Evolutionary conservation across 1,140 invertebrate genomes (phyloP), one percentile per base, ranked within the genome.

Genomic region (Dendrolimus kikuchii): DNA sequence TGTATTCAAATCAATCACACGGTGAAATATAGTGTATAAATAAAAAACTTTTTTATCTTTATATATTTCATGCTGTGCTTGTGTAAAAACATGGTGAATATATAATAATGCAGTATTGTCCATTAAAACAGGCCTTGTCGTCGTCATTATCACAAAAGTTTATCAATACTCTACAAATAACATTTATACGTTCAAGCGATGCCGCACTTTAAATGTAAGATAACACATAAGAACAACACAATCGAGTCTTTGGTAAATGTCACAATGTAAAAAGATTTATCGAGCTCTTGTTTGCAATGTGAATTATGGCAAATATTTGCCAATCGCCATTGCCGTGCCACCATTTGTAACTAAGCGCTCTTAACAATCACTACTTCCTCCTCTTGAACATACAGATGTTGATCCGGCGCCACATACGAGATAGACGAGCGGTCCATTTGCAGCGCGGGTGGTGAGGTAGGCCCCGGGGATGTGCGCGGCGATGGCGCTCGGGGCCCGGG

Each of bases 361-460:
- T 78, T 80, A 41, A 81, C 57, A 42, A 83, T 70, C 43, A 81
- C 64, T 40, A 84, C 66, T 65, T 82, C 78, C 62, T 77, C 74
- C 54, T 78, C 80, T 70, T 83, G 72, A 60, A 79, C 66, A 58
- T 73, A 80, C 48, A 80, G 52, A 48, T 77, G 69, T 64, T 76
- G 75, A 59, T 85, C 79, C 7, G 78, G 74, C 46, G 70, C 63
- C 43, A 71, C 62, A 57, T 74, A 72, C 7, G 71, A 71, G n/a
- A 66, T 55, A 53, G 59, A 77, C 40, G 74, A 78, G 46, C 68
- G 74, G 60, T 85, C 79, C 52, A 79, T 57, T 46, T 80, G 78
- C 54, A 74, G 58, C 57, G 75, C 62, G 9, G 66, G 53, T 6
- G 68, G 55, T 6, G 68, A 65, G 7, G 62, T 43, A 43, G 66